Base-by-base conservation (phyloP, 2,797 vertebrate species). In the Clarias laeviceps region DNA sequence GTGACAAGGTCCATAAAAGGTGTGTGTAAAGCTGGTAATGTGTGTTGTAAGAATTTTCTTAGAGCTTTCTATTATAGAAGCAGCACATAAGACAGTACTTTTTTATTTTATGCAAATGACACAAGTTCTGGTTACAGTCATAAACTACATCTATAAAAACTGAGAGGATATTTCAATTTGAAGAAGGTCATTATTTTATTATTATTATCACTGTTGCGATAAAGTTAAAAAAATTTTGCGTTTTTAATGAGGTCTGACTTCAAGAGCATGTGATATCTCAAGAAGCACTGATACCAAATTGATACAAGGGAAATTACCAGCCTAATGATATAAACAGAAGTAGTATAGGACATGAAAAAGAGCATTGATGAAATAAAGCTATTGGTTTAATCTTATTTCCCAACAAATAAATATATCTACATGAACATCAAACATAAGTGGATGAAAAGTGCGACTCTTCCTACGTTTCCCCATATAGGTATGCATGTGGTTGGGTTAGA, bases 171-270 rank as follows among this genome's bases (percentile, higher is more conserved):
- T 77, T 86, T 73, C 34, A 32, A 45, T n/a, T 80, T 50, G 27
- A 17, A 54, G 12, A 12, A 0, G 77, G 57, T 40, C 77, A 80
- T 80, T 65, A 80, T 80, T 50, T 80, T 80, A 65, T 50, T 5
- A 1, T 80, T 32, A 32, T 80, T 64, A 64, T 66, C 18, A 20
- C n/a, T 22, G 7, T 66, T 66, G 40, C 5, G 22, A 66, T 80
- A 65, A 37, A 50, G 2, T 80, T 80, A n/a, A n/a, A n/a, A n/a
- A n/a, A n/a, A n/a, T 76, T 56, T 24, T 59, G 24, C 50, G n/a
- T 22, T 77, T 59, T 83, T 78, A 69, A 69, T 68, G 34, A 69
- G n/a, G 34, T 82, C 72, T 82, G 34, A 62, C 64, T 76, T 86
- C 12, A 82, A 70, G 64, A 32, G 66, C 78, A 81, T 34, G 54